phyloP scores from a whole-genome alignment of 2,888 invertebrate genomes.

The Stenoptilia bipunctidactyla region DNA sequence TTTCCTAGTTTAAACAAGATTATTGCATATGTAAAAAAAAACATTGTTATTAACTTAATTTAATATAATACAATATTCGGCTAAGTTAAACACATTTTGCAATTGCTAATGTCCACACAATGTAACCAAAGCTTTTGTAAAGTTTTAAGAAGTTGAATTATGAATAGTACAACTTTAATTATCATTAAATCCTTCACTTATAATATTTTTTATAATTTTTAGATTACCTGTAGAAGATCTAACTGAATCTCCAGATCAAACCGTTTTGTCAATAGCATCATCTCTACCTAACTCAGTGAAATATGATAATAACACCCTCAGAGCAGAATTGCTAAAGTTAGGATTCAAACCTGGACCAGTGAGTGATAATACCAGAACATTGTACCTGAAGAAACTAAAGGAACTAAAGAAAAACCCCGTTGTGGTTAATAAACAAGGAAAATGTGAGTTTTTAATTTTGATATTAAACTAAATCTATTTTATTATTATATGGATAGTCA shows the following conservation, averaged over 20 bases:
- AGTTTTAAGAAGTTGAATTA: too few species aligned
- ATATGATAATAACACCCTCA: slow-evolving; percentile 76
- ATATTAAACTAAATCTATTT: too few species aligned
- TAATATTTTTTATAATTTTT: slow-evolving; percentile 6
- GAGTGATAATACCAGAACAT: slow-evolving; percentile 78
- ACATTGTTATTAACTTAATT: too few species aligned
- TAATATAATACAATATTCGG: too few species aligned
- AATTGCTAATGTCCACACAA: too few species aligned
- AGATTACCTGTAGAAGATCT: slow-evolving; percentile 49
- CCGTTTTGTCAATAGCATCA: slow-evolving; percentile 53
- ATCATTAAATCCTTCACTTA: neutral
- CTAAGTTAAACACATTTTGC: too few species aligned
- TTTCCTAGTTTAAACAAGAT: too few species aligned
- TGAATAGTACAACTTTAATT: too few species aligned
- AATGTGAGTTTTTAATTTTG: slow-evolving; percentile 28
- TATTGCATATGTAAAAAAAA: neutral
- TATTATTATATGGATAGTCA: too few species aligned
- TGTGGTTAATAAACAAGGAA: slow-evolving; percentile 25
- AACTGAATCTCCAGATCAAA: slow-evolving; percentile 40
- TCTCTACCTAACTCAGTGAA: slow-evolving; percentile 73
- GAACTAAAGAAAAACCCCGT: slow-evolving; percentile 60
- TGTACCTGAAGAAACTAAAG: slow-evolving; percentile 82
- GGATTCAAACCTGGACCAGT: slow-evolving; percentile 88
- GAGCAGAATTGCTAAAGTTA: slow-evolving; percentile 73
- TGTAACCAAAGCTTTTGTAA: too few species aligned